Conservation (phyloP, 2,797 vertebrate genomes). For the Borostomias antarcticus region DNA sequence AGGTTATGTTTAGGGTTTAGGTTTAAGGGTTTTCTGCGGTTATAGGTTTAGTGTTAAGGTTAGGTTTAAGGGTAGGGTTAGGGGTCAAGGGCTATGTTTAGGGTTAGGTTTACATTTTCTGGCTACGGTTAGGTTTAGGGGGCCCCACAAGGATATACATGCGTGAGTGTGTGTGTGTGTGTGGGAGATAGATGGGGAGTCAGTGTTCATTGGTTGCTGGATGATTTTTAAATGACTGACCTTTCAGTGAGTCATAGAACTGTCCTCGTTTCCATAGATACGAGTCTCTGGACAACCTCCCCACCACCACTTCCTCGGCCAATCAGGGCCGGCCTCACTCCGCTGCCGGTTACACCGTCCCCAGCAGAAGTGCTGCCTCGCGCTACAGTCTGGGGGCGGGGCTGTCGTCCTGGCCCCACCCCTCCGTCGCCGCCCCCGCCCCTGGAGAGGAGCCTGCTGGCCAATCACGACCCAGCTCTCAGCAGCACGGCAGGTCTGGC, state of each 20-base stretch:
- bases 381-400: conserved; percentile 73
- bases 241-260: no score
- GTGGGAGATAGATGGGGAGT: background rate
- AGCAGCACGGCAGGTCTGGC: conserved; percentile 76
- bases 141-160: no score
- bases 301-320: conserved; percentile 58
- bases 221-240: no score
- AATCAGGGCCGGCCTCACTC: conserved; percentile 62
- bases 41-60: no score
- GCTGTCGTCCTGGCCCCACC: conserved; percentile 37
- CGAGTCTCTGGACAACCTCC: conserved; percentile 91
- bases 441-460: conserved; percentile 11
- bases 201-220: background rate
- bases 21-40: no score
- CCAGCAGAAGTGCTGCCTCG: conserved; percentile 81
- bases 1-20: no score
- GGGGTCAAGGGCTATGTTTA: no score
- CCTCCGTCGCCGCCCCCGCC: conserved; percentile 27
- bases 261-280: conserved; percentile 73
- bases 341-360: conserved; percentile 66
- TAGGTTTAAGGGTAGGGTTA: no score
- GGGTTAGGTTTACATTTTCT: no score
- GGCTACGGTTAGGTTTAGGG: no score
- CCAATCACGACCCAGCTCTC: conserved; percentile 22
- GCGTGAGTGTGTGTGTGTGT: background rate